Evolutionary conservation across 1,140 invertebrate genomes (phyloP).

Genomic region (Heterodera schachtii): DNA sequence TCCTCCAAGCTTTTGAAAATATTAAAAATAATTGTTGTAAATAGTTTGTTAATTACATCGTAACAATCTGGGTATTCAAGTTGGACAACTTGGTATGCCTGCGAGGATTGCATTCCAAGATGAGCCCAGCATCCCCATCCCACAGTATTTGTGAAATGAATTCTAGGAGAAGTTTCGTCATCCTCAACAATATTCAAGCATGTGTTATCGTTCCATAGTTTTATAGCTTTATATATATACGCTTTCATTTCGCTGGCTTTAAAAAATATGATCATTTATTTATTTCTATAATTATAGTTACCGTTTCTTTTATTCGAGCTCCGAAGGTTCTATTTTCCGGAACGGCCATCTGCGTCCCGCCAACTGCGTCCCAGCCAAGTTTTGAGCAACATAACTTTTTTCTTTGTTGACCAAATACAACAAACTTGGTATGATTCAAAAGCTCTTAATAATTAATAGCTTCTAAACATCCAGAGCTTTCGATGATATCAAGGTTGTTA

Average conservation of each 20-base stretch:
- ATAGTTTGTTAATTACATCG: too few species aligned
- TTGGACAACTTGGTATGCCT: too few species aligned
- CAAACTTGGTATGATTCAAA: too few species aligned
- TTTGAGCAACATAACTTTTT: too few species aligned
- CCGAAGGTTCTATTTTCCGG: not conserved
- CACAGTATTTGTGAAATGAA: conserved; percentile 53
- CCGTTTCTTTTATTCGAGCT: not conserved
- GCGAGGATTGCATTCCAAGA: not conserved
- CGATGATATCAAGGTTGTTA: too few species aligned
- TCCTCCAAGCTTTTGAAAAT: conserved; percentile 9
- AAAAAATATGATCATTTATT: not conserved
- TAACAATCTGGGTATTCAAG: not conserved
- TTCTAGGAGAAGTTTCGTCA: conserved; percentile 41
- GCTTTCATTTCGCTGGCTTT: not conserved
- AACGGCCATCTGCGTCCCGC: too few species aligned
- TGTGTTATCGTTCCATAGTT: not conserved
- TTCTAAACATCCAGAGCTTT: too few species aligned
- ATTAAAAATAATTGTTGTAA: too few species aligned
- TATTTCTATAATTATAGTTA: not conserved
- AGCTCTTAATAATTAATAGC: too few species aligned
- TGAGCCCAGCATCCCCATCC: conserved; percentile 2
- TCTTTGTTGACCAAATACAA: too few species aligned
- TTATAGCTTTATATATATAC: not conserved
- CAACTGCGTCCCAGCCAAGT: too few species aligned
- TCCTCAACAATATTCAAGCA: conserved; percentile 36